Percentiles rank a stretch among this genome's conserved stretches.
Evolutionary conservation across 1,140 invertebrate species (phyloP).

Genomic region (Papilio helenus): DNA sequence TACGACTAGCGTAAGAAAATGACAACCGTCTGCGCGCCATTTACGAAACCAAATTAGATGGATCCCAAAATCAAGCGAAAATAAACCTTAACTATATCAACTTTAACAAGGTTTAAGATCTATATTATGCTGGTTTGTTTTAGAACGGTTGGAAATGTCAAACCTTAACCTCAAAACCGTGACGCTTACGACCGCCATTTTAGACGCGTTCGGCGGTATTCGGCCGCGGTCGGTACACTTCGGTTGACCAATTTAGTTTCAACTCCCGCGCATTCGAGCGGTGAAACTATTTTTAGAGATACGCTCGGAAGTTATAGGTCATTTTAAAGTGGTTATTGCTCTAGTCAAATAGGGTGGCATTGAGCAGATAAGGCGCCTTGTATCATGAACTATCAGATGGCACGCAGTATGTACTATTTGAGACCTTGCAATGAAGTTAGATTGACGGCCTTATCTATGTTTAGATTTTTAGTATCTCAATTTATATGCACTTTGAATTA

Average conservation of each 20-base stretch:
- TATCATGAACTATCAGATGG: conserved; percentile 64
- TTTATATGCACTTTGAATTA: neutral
- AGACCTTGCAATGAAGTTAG: conserved; percentile 41
- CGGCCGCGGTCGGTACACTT: conserved; percentile 52
- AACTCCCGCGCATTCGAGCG: conserved; percentile 50
- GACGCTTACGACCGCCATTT: conserved; percentile 71
- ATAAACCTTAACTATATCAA: conserved; percentile 48
- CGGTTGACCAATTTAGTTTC: conserved; percentile 56
- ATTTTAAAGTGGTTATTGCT: conserved; percentile 48
- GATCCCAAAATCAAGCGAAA: conserved; percentile 44
- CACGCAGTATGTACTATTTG: conserved; percentile 54
- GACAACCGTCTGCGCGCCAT: conserved; percentile 67
- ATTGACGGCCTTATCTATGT: conserved; percentile 22
- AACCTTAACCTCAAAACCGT: conserved; percentile 83
- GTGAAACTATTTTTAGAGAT: conserved; percentile 49
- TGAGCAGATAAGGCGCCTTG: conserved; percentile 66
- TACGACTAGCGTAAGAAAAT: conserved; percentile 67
- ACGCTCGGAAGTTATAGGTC: conserved; percentile 50
- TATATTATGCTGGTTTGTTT: conserved; percentile 47
- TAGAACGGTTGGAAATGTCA: conserved; percentile 75
- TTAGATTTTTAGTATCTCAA: conserved; percentile 10
- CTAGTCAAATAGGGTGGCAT: conserved; percentile 53
- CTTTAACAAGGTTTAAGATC: conserved; percentile 38
- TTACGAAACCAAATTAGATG: conserved; percentile 51
- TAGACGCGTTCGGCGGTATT: conserved; percentile 66